These are phyloP conservation scores for Polydrusus tereticollis DNA, from an alignment of 2,888 invertebrate species.

Conservation along the genomic window DNA sequence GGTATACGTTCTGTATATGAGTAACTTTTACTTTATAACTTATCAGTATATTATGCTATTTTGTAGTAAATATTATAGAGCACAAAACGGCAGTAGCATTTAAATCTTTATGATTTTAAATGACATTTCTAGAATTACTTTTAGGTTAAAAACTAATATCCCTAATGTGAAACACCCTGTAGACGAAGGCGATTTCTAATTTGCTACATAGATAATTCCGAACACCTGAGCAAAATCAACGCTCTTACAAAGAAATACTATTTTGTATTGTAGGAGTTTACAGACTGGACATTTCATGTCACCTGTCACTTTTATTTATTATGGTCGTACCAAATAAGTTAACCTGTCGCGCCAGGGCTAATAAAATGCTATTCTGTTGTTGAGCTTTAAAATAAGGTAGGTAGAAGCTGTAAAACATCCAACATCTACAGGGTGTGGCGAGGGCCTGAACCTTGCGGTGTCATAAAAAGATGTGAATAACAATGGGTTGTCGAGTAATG, in stretches of 20 bases:
- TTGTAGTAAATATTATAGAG: not conserved
- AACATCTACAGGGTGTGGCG: constrained; percentile 44
- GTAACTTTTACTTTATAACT: not conserved
- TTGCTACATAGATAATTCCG: not conserved
- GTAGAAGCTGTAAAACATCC: constrained; percentile 47
- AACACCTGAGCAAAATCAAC: constrained; percentile 15
- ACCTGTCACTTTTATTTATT: constrained; percentile 48
- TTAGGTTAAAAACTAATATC: no score
- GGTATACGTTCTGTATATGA: no score
- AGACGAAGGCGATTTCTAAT: no score
- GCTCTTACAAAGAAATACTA: not conserved
- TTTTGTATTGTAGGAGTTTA: constrained; percentile 26
- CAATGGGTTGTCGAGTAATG: constrained; percentile 42
- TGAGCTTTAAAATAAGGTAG: constrained; percentile 42
- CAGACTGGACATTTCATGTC: constrained; percentile 35
- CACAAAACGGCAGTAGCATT: not conserved
- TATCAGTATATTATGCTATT: not conserved
- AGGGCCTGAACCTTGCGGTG: constrained; percentile 31
- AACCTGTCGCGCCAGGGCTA: constrained; percentile 41
- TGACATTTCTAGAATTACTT: no score
- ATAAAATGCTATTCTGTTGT: constrained; percentile 45
- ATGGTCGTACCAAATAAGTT: constrained; percentile 40
- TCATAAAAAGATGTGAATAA: constrained; percentile 42
- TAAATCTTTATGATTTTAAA: no score
- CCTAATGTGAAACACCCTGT: no score